Percentiles rank a stretch among this genome's conserved stretches.
Evolutionary conservation across 2,113 vertebrate genomes (phyloP).

Genomic region (Collichthys lucidus): DNA sequence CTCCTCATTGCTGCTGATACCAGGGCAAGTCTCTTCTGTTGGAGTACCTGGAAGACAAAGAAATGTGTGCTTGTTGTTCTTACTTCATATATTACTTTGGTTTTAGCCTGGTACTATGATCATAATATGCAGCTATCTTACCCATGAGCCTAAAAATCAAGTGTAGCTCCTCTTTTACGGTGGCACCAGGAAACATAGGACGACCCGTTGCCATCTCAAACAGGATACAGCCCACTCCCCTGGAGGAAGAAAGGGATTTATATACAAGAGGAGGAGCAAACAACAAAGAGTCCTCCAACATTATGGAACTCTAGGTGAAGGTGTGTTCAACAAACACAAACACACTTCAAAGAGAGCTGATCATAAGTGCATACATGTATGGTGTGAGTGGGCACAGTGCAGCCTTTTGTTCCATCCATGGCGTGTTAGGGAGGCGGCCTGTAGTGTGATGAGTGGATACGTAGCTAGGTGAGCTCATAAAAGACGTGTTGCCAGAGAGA

Average conservation of each 20-base stretch:
- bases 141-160: slow-evolving; percentile 91
- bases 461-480: slow-evolving; percentile 29
- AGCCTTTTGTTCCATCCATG: slow-evolving; percentile 43
- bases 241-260: slow-evolving; percentile 57
- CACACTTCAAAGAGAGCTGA: slow-evolving; percentile 28
- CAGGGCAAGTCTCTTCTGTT: slow-evolving; percentile 92
- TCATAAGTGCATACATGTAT: slow-evolving; percentile 32
- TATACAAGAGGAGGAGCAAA: not conserved
- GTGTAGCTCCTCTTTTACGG: slow-evolving; percentile 95
- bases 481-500: slow-evolving; percentile 19
- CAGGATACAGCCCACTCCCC: slow-evolving; percentile 96
- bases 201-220: slow-evolving; percentile 96
- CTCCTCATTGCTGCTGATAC: slow-evolving; percentile 89
- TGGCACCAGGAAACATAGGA: slow-evolving; percentile 96
- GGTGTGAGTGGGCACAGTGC: slow-evolving; percentile 39
- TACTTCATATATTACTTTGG: not conserved
- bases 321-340: slow-evolving; percentile 3
- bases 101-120: not conserved
- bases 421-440: slow-evolving; percentile 24
- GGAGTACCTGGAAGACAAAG: slow-evolving; percentile 87
- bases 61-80: not conserved
- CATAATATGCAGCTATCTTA: slow-evolving; percentile 31
- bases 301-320: not conserved
- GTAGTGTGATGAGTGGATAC: slow-evolving; percentile 30
- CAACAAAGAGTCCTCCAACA: not conserved